Evolutionary conservation across 2,888 invertebrate genomes (phyloP), one percentile per base, ranked within the genome.

Genomic region (Dermolepida albohirtum): DNA sequence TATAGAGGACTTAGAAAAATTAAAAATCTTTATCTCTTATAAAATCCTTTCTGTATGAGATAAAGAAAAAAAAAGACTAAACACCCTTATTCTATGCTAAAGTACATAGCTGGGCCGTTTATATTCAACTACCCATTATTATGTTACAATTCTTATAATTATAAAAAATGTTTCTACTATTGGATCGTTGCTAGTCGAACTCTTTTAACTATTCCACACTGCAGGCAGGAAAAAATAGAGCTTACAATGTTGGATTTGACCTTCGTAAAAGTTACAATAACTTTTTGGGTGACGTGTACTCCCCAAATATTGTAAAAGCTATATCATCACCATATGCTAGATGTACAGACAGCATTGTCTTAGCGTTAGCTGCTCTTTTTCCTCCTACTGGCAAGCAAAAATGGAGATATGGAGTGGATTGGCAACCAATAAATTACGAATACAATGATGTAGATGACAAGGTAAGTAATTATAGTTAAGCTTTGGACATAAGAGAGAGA

Each of bases 371-470:
- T 6, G 70, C 55, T 10, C 40, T 70, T 11, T 70, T 52, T 34
- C 70, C 70, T 4, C 55, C 70, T 8, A 34, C 11, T 17, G 51
- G 34, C 2, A 10, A 16, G 2, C 57, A 47, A 27, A 55, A 5
- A 11, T 64, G 66, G 64, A 54, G 54, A 22, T 39, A 29, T 10
- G 64, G 57, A 10, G 64, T 67, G 22, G 44, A 39, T 11, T 70
- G 70, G 70, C 66, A 70, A 39, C 70, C 70, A 10, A 63, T 70
- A 17, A 34, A 43, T 11, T 70, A 55, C 27, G 54, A 70, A 11
- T 41, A 49, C 41, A 51, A 51, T 17, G 34, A 5, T 29, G 29
- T 11, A 14, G 14, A 50, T 11, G 50, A 50, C n/a, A 50, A 50
- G 50, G 50, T 22, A 50, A 50, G 11, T 27, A 17, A 11, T 14